A percentile compares a stretch with the other conserved stretches of the same genome.
Conservation (phyloP, 2,797 vertebrate genomes). For the Emydoidea blandingii region DNA sequence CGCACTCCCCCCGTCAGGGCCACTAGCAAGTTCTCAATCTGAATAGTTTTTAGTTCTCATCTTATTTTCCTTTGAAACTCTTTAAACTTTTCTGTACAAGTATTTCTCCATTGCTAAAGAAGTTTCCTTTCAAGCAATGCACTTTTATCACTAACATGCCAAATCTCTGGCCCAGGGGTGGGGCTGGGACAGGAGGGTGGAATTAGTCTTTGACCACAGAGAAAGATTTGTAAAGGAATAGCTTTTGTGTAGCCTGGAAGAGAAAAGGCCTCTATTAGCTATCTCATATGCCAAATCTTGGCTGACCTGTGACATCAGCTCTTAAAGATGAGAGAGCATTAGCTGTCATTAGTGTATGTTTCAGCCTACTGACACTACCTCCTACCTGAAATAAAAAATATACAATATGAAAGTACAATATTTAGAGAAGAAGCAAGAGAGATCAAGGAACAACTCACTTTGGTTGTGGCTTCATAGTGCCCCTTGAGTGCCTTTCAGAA, state of each 20-base stretch:
- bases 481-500: not conserved
- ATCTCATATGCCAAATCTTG: slow-evolving; percentile 4
- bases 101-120: not conserved
- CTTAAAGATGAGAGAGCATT: not conserved
- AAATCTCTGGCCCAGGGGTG: not conserved
- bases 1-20: not conserved
- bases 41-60: slow-evolving; percentile 10
- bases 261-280: not conserved
- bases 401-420: not conserved
- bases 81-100: not conserved
- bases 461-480: rapidly evolving
- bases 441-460: not conserved
- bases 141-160: not conserved
- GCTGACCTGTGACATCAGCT: not conserved
- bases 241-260: slow-evolving; percentile 26
- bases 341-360: not conserved
- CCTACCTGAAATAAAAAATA: not conserved
- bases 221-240: slow-evolving; percentile 6
- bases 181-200: not conserved
- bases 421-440: not conserved
- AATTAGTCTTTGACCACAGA: not conserved
- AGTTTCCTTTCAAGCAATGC: slow-evolving; percentile 21
- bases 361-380: not conserved
- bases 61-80: not conserved
- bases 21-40: not conserved